A percentile compares a stretch with the other conserved stretches of the same genome.
phyloP scores from a whole-genome alignment of 2,113 vertebrate genomes.

The Brachyhypopomus gauderio region DNA sequence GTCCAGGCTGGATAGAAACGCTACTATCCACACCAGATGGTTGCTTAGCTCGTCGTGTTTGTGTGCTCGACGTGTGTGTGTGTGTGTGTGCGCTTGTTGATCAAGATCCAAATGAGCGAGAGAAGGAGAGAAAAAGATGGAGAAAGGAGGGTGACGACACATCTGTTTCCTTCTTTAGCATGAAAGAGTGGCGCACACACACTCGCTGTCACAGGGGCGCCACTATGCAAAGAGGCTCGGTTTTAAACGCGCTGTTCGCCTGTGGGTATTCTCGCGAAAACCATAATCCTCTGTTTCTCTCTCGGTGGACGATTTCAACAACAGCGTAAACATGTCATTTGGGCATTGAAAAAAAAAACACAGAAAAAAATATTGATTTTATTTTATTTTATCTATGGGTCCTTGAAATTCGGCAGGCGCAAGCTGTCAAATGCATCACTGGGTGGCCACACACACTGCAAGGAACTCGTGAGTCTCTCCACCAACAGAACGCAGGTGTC shows the following conservation, averaged over 20 bases:
- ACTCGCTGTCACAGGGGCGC: conserved; percentile 39
- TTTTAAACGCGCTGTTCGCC: not conserved
- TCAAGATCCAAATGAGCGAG: not conserved
- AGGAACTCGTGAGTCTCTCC: not conserved
- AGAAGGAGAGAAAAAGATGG: not conserved
- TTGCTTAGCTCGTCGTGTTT: conserved; percentile 23
- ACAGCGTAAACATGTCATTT: conserved; percentile 25
- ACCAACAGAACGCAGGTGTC: not conserved
- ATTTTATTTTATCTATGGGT: not conserved
- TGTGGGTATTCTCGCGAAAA: conserved; percentile 10
- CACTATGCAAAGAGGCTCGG: conserved; percentile 20
- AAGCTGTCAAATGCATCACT: not conserved
- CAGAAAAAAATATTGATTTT: not conserved
- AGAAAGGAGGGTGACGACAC: conserved; percentile 34
- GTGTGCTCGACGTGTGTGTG: conserved; percentile 16
- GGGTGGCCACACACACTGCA: not conserved
- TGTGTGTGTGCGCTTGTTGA: conserved; percentile 5
- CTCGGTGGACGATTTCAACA: conserved; percentile 22
- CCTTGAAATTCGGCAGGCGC: not conserved
- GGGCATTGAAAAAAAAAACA: not conserved
- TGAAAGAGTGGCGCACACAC: conserved; percentile 35
- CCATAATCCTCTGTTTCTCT: not conserved
- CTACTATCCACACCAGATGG: not conserved
- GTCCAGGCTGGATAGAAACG: not conserved
- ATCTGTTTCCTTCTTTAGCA: conserved; percentile 14